Base-by-base conservation (phyloP, 2,797 vertebrate genomes). In the Chanos chanos region DNA sequence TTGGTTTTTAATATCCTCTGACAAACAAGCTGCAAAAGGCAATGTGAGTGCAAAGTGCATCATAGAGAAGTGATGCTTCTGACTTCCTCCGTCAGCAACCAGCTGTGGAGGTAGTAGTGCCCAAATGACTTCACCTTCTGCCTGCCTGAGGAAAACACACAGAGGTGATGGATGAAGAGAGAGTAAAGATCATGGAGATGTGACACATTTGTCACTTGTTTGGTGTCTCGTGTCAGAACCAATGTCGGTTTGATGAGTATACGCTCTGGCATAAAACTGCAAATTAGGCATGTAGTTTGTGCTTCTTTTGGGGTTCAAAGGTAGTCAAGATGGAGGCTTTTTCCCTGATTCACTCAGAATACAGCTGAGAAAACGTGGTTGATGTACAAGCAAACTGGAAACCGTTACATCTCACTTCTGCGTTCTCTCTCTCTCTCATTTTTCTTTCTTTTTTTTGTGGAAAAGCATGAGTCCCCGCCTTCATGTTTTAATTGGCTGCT, bases 401-500 rank as follows among this genome's bases (percentile, higher is more conserved):
- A 51, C 69, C 73, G 73, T 73, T 73, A 59, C 61, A 81, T 78
- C 72, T 71, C 55, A 69, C 31, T 40, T 21, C 22, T 52, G 41
- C 41, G 64, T 65, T 52, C 61, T 54, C 18, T 15, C 41, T 13
- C 13, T 59, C 39, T 9, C 45, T 9, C 31, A 40, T 33, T 24
- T 59, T 15, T 60, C 36, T 64, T 30, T 22, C n/a, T 58, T 54
- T 70, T 69, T 71, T 67, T 49, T 13, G n/a, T 44, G 28, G 74
- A 61, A 70, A 66, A 36, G 8, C 51, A 22, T 24, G 1, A 41
- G 18, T 78, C 54, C 57, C 24, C 48, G 69, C 68, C 68, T 80
- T 80, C 66, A 72, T 71, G 70, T 81, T 84, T 81, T 82, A 81
- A 84, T 79, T 85, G 81, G 79, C 74, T 82, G 66, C 72, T 78